phyloP scores from a whole-genome alignment of 2,888 invertebrate genomes.

The Penaeus monodon region DNA sequence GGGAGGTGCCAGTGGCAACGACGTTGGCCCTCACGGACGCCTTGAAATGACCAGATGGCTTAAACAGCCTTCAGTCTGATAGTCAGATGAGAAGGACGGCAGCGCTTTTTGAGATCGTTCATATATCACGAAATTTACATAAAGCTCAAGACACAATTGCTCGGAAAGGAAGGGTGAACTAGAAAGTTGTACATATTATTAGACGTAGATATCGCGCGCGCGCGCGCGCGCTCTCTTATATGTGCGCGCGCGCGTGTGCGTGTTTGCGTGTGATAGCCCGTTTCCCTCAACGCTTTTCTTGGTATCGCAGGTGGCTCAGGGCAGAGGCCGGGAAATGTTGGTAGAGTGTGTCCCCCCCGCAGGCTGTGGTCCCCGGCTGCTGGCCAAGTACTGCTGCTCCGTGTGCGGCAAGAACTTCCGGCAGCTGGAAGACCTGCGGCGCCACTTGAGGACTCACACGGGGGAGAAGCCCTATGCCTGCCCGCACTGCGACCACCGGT shows the following conservation, averaged over 20 bases:
- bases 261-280: not conserved
- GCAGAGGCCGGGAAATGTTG: constrained; percentile 31
- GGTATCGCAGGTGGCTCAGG: constrained; percentile 41
- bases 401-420: constrained; percentile 12
- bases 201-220: not conserved
- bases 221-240: not conserved
- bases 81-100: no score
- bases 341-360: not conserved
- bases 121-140: no score
- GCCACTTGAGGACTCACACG: constrained; percentile 2
- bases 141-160: no score
- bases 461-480: constrained; percentile 12
- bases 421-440: constrained; percentile 12
- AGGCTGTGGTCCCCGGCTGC: not conserved
- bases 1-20: no score
- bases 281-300: constrained; percentile 34
- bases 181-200: no score
- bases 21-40: no score
- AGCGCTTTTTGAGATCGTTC: no score
- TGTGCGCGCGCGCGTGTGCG: not conserved
- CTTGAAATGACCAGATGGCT: no score
- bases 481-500: constrained; percentile 24
- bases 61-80: no score
- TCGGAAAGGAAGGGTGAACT: no score
- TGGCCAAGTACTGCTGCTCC: constrained; percentile 6